These are phyloP conservation scores for Miichthys miiuy DNA, from an alignment of 2,797 vertebrate species.

Conservation along the genomic window DNA sequence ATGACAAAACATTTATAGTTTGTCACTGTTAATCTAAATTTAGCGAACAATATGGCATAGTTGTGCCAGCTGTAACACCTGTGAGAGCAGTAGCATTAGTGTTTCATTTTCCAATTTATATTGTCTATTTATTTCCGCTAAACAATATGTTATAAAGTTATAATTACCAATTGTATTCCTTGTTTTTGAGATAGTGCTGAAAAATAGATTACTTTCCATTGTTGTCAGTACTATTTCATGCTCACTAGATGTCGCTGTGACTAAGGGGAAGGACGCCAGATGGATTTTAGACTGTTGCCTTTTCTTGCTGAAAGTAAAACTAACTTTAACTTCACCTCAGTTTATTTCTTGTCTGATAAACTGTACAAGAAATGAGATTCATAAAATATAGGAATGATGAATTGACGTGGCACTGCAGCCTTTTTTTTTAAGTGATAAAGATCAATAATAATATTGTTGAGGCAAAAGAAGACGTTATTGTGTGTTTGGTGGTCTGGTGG, in stretches of 20 bases:
- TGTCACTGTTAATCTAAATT: background rate
- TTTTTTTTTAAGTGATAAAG: background rate
- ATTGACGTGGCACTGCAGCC: background rate
- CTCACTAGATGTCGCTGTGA: slow-evolving; percentile 83
- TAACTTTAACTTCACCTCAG: slow-evolving; percentile 11
- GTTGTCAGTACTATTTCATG: slow-evolving; percentile 35
- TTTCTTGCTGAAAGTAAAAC: background rate
- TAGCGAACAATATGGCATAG: background rate
- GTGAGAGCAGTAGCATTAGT: background rate
- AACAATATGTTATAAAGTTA: background rate
- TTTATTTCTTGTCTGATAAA: background rate
- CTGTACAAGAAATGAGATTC: background rate
- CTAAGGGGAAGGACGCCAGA: slow-evolving; percentile 63
- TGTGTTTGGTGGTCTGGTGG: background rate
- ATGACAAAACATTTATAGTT: background rate
- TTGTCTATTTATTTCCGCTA: background rate
- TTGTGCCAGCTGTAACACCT: background rate
- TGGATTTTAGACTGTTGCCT: background rate
- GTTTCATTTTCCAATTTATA: background rate
- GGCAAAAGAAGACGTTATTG: background rate
- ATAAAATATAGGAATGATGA: background rate
- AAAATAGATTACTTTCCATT: background rate
- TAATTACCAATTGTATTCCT: background rate
- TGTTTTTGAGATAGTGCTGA: slow-evolving; percentile 5
- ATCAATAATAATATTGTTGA: background rate